These are phyloP conservation scores for Podarcis cretensis DNA, from an alignment of 2,113 vertebrate species.

Conservation along the genomic window DNA sequence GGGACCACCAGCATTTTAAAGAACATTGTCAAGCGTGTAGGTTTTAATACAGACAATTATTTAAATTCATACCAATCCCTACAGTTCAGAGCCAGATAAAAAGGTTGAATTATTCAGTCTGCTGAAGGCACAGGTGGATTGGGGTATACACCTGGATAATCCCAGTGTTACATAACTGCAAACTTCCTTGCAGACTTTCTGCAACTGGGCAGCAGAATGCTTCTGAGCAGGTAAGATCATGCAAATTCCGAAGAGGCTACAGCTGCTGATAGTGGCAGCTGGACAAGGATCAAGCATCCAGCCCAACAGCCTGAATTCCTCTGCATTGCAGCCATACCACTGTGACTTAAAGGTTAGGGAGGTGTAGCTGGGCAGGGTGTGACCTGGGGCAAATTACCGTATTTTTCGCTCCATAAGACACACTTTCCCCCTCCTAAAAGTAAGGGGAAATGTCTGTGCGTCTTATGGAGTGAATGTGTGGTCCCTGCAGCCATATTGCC, in stretches of 20 bases:
- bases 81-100: background rate
- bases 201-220: background rate
- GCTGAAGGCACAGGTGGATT: background rate
- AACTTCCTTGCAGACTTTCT: background rate
- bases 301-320: background rate
- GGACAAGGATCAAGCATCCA: background rate
- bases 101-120: background rate
- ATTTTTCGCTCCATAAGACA: too few species aligned
- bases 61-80: background rate
- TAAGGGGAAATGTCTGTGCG: too few species aligned
- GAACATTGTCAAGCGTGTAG: background rate
- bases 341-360: background rate
- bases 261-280: background rate
- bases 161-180: background rate
- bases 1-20: background rate
- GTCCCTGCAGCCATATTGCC: too few species aligned
- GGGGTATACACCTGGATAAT: background rate
- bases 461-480: too few species aligned
- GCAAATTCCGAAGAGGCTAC: background rate
- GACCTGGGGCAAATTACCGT: background rate
- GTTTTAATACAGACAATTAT: background rate
- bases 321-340: background rate
- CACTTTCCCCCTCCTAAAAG: too few species aligned
- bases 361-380: background rate
- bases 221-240: background rate